Evolutionary conservation across 2,888 invertebrate genomes (phyloP), one percentile per base, ranked within the genome.

Genomic region (Calameuta filiformis): DNA sequence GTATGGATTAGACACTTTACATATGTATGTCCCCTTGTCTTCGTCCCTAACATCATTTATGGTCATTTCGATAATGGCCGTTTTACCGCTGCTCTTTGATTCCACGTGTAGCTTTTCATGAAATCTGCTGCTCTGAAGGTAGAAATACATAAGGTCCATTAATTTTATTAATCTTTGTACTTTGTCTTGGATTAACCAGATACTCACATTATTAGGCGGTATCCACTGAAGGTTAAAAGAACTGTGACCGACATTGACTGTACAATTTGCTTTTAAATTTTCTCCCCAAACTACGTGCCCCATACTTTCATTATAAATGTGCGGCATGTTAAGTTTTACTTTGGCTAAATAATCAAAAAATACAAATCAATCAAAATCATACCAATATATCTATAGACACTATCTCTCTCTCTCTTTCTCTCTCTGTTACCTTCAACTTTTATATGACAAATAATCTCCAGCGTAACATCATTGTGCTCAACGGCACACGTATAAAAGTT

Each of bases 281-380:
- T 89, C 84, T 2, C 90, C 91, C 31, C 84, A 83, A 6, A 86
- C 87, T 0, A 90, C 86, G 40, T 90, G 86, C 0, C 83, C 80
- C 23, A 89, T 71, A 33, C 80, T 78, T 1, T 83, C 81, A 0
- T 82, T 79, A 4, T 78, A 35, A 37, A 89, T 88, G 74, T 73
- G 83, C 31, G 82, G 79, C 77, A 84, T 83, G 75, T 1, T 79
- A 12, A 30, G 84, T 82, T 40, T 73, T 11, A n/a, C 84, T n/a
- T n/a, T 73, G 40, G 73, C 79, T 83, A 35, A 74, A 80, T 3
- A 23, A 56, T 2, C 2, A 23, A 56, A 9, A 56, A 56, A 56
- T 9, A 56, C 6, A 23, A 56, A 40, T 23, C 6, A 23, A 56
- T 56, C 2, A 56, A 56, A 56, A 56, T 56, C 23, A 56, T 23